These are phyloP conservation scores for Trissolcus brochymenae DNA, from an alignment of 2,888 invertebrate genomes.

Conservation along the genomic window DNA sequence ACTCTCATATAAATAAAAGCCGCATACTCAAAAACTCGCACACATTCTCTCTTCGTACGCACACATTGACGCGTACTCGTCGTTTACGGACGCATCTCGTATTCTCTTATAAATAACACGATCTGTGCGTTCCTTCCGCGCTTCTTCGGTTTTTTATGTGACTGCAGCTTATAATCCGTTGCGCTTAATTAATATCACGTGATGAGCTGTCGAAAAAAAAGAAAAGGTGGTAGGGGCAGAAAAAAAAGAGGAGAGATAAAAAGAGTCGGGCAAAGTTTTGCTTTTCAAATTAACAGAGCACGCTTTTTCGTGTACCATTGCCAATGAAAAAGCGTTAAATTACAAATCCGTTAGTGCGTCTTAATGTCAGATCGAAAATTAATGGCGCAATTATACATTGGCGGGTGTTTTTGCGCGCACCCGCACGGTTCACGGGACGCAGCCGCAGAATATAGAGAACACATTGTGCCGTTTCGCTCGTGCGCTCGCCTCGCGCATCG, in stretches of 20 bases:
- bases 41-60: constrained; percentile 14
- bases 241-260: constrained; percentile 6
- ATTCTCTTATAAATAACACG: constrained; percentile 74
- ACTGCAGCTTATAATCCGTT: constrained; percentile 59
- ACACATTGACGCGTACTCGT: constrained; percentile 41
- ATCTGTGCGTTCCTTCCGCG: constrained; percentile 71
- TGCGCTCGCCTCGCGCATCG: constrained; percentile 40
- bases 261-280: neutral
- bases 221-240: neutral
- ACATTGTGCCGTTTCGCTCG: constrained; percentile 64
- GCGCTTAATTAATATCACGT: constrained; percentile 75
- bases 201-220: constrained; percentile 70
- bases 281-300: neutral
- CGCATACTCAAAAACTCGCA: constrained; percentile 19
- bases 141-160: constrained; percentile 66
- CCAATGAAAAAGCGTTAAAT: constrained; percentile 43
- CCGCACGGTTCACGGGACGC: constrained; percentile 44
- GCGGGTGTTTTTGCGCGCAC: constrained; percentile 24
- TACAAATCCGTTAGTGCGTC: constrained; percentile 29
- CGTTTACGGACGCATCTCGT: constrained; percentile 57
- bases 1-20: constrained; percentile 7
- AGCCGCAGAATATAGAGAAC: constrained; percentile 62
- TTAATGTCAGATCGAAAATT: constrained; percentile 41
- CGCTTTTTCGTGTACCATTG: constrained; percentile 17
- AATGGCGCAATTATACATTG: constrained; percentile 48